These are phyloP conservation scores for Linnaemya vulpina DNA, from an alignment of 2,888 invertebrate species.

Conservation along the genomic window DNA sequence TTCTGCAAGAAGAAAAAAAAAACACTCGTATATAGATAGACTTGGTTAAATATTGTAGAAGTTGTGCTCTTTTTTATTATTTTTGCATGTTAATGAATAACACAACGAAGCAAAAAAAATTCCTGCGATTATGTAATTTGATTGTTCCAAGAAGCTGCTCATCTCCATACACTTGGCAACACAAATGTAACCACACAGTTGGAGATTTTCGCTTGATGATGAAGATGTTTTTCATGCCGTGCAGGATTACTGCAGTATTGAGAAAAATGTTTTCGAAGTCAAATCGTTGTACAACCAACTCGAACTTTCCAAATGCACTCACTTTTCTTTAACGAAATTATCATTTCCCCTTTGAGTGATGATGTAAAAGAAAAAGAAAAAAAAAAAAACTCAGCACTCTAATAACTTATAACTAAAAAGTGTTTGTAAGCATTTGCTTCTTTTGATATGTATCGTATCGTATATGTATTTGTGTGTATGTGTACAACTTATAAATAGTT, in stretches of 20 bases:
- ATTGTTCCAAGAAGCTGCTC: constrained; percentile 52
- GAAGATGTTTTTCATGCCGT: constrained; percentile 55
- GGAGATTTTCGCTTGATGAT: constrained; percentile 68
- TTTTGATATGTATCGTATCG: too few species aligned
- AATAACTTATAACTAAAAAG: not conserved
- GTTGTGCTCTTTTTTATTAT: constrained; percentile 25
- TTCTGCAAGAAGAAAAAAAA: constrained; percentile 30
- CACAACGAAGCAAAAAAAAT: constrained; percentile 6
- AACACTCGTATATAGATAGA: not conserved
- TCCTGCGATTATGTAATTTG: constrained; percentile 60
- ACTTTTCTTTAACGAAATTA: constrained; percentile 9
- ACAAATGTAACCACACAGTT: constrained; percentile 61
- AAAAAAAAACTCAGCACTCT: constrained; percentile 18
- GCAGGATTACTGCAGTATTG: constrained; percentile 29
- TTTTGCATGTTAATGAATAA: constrained; percentile 56
- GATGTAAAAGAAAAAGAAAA: not conserved
- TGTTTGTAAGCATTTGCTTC: not conserved
- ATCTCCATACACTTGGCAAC: constrained; percentile 50
- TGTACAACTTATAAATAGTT: constrained; percentile 1
- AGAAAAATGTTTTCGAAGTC: not conserved
- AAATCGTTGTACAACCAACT: constrained; percentile 11
- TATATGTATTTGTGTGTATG: not conserved
- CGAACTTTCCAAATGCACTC: constrained; percentile 39
- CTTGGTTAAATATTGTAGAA: constrained; percentile 19
- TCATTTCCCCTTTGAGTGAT: constrained; percentile 36